Base-by-base conservation (phyloP, 2,113 vertebrate species). In the Cettia cetti region DNA sequence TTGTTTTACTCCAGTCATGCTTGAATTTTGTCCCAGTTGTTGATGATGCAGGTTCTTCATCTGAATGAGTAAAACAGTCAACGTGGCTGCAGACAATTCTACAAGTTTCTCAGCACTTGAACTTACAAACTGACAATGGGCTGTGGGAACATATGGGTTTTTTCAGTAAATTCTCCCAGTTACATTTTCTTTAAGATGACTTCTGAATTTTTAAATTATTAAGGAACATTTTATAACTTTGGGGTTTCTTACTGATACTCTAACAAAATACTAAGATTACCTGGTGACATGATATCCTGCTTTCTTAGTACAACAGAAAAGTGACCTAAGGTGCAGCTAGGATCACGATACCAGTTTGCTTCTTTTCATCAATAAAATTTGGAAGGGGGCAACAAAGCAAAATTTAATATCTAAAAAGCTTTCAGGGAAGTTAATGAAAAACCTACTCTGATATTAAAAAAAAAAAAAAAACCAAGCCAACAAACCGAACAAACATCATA, bases 261-360 rank as follows among this genome's bases (percentile, higher is more conserved):
- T 77, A 87, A 54, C 8, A 54, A 78, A 66, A 60, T 26, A 37
- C 10, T 22, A 66, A 9, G 17, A 31, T 33, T 85, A 69, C 49
- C 72, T 71, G 30, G 12, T 39, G 60, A 37, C 30, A 47, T 18
- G 20, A 33, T 42, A 70, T 4, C 12, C 44, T 42, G 23, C 19
- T 57, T 79, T 61, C 47, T 57, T 31, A 54, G 24, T 15, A 42
- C 13, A 63, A 35, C 3, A 44, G 37, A 81, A 66, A 74, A 75
- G 31, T 42, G 50, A 78, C 8, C 10, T 15, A 37, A 37, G 9
- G 13, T 28, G 13, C 37, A 70, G 14, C 17, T 40, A 15, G n/a
- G 45, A 65, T 69, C 37, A 33, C 5, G 7, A 57, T 18, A 53
- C 10, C 1, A 0, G 8, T 39, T 57, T 47, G 8, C 0, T 50